Evolutionary conservation across 2,113 vertebrate species (phyloP).

Genomic region (Nothobranchius kuhntae): DNA sequence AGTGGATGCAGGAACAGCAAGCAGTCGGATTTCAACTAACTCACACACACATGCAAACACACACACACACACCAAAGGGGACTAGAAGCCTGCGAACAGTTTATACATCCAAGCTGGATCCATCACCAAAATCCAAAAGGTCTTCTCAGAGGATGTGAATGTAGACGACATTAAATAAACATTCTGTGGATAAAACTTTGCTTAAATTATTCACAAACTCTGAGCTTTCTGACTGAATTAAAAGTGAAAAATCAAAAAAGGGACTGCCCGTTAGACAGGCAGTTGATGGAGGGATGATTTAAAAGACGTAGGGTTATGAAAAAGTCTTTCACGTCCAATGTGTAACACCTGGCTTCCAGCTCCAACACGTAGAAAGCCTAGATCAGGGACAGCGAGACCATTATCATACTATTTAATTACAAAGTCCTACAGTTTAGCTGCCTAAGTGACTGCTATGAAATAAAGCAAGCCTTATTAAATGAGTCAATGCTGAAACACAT

Average conservation of each 20-base stretch:
- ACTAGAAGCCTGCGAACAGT: slow-evolving; percentile 20
- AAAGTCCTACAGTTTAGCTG: slow-evolving; percentile 12
- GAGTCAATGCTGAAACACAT: too few relatives aligned
- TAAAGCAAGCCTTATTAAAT: neutral
- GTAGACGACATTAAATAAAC: slow-evolving; percentile 55
- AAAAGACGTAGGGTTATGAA: slow-evolving; percentile 18
- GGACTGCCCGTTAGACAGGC: neutral
- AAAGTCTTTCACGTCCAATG: slow-evolving; percentile 27
- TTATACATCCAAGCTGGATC: slow-evolving; percentile 38
- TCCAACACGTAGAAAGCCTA: slow-evolving; percentile 28
- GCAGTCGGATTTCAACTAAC: slow-evolving; percentile 13
- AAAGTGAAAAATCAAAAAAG: slow-evolving; percentile 4
- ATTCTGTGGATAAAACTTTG: slow-evolving; percentile 46
- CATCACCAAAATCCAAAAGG: slow-evolving; percentile 34
- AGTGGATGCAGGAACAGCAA: slow-evolving; percentile 24
- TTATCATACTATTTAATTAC: slow-evolving; percentile 1
- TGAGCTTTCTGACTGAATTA: slow-evolving; percentile 37
- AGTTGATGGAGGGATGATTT: slow-evolving; percentile 7
- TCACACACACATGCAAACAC: neutral
- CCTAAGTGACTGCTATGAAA: neutral
- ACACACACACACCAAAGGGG: slow-evolving; percentile 6
- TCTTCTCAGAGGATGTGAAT: slow-evolving; percentile 34
- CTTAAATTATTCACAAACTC: slow-evolving; percentile 60
- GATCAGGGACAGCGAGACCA: slow-evolving; percentile 9
- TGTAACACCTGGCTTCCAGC: slow-evolving; percentile 7